Percentiles rank a stretch among this genome's conserved stretches.
Conservation (phyloP, 2,113 vertebrate genomes). For the Myocastor coypus region DNA sequence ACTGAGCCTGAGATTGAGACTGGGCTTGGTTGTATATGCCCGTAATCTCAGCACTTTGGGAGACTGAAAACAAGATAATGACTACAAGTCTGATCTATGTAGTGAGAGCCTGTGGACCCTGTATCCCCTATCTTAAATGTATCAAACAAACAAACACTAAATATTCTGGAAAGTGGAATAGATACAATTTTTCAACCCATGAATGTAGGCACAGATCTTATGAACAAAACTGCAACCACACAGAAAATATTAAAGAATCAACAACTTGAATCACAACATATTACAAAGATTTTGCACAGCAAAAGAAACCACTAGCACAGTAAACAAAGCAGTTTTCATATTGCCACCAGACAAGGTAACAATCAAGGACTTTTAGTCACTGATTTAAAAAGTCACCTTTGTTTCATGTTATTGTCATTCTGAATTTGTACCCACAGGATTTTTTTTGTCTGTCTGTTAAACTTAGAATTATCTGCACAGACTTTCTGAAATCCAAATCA, state of each 20-base stretch:
- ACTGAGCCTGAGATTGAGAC: too few species aligned
- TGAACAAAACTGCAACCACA: background rate
- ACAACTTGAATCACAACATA: background rate
- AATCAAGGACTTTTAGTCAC: background rate
- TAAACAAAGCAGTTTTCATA: background rate
- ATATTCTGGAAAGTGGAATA: background rate
- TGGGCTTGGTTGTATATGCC: too few species aligned
- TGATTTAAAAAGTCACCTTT: background rate
- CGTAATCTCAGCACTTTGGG: too few species aligned
- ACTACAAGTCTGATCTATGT: too few species aligned
- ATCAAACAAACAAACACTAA: background rate
- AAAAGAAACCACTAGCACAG: background rate
- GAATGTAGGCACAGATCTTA: background rate
- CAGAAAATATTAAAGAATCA: background rate
- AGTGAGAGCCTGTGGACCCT: too few species aligned
- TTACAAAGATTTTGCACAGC: background rate
- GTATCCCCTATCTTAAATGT: too few species aligned
- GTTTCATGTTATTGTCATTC: background rate
- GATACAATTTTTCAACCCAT: background rate
- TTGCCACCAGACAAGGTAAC: fast-evolving
- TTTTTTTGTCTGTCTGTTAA: background rate
- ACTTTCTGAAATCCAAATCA: background rate
- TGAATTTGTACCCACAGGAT: background rate
- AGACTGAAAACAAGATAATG: too few species aligned
- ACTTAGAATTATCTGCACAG: background rate